A percentile compares a stretch with the other conserved stretches of the same genome.
These are phyloP conservation scores for Agelastica alni DNA, from an alignment of 2,888 invertebrate species.

Conservation along the genomic window DNA sequence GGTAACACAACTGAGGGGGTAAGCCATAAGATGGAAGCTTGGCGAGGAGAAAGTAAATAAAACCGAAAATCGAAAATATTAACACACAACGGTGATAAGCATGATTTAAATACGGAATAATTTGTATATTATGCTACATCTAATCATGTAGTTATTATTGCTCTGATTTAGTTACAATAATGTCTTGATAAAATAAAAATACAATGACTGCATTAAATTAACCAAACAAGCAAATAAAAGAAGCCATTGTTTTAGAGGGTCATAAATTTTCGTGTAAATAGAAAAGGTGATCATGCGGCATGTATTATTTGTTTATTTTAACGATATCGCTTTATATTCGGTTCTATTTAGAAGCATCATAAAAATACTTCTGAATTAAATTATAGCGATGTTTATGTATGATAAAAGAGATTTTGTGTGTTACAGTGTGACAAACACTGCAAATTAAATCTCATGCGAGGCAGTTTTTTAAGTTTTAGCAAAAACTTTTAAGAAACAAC, in stretches of 20 bases:
- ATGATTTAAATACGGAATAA: not conserved
- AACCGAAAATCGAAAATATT: no score
- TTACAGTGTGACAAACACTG: not conserved
- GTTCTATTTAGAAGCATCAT: slow-evolving; percentile 3
- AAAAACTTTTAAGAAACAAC: no score
- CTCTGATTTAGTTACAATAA: not conserved
- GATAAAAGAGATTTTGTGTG: slow-evolving; percentile 1
- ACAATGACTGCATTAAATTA: slow-evolving; percentile 20
- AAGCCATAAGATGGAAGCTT: no score
- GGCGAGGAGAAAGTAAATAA: no score
- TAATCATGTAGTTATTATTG: not conserved
- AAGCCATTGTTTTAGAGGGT: slow-evolving; percentile 15
- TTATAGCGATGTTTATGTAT: slow-evolving; percentile 1
- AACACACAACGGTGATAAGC: not conserved
- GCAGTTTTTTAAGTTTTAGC: no score
- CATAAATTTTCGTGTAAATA: slow-evolving; percentile 21
- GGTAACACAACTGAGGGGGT: no score
- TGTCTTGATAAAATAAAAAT: slow-evolving; percentile 14
- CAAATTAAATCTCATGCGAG: no score
- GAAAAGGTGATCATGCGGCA: slow-evolving; percentile 9
- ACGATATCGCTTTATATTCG: slow-evolving; percentile 16
- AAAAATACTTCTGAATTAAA: slow-evolving; percentile 9
- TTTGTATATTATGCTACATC: not conserved
- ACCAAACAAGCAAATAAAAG: slow-evolving; percentile 23
- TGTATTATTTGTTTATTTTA: slow-evolving; percentile 22